Evolutionary conservation across 2,888 invertebrate genomes (phyloP).

Genomic region (Phasia obesa): DNA sequence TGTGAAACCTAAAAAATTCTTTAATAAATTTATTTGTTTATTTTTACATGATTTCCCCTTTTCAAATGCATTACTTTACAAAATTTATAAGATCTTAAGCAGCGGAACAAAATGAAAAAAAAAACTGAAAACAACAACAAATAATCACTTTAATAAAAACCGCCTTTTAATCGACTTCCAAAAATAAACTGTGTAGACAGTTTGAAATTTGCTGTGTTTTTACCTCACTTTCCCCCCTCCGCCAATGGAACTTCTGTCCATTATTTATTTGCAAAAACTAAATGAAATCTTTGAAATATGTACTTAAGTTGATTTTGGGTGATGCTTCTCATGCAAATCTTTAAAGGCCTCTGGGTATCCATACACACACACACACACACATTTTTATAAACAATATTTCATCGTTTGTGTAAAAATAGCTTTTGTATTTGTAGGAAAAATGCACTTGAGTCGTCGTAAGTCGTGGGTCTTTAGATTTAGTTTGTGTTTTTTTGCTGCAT

Average conservation of each 20-base stretch:
- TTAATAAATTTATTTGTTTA: constrained; percentile 34
- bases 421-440: background rate
- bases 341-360: background rate
- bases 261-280: constrained; percentile 15
- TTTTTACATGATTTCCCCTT: constrained; percentile 18
- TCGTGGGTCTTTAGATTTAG: constrained; percentile 5
- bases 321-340: constrained; percentile 6
- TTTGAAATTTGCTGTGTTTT: background rate
- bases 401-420: background rate
- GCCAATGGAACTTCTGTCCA: background rate
- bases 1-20: constrained; percentile 3
- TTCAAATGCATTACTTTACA: background rate
- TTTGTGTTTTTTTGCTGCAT: constrained; percentile 17
- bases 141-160: constrained; percentile 48
- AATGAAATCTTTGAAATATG: constrained; percentile 36
- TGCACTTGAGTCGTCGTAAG: background rate
- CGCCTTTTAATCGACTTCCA: constrained; percentile 1
- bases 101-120: constrained; percentile 8
- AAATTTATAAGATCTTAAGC: constrained; percentile 18
- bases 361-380: background rate
- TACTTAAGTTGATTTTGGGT: constrained; percentile 12
- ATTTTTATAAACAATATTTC: background rate
- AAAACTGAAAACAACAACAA: constrained; percentile 7
- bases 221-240: background rate
- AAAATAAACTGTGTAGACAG: constrained; percentile 33